Evolutionary conservation across 1,140 invertebrate species (phyloP).

Genomic region (Orius insidiosus): DNA sequence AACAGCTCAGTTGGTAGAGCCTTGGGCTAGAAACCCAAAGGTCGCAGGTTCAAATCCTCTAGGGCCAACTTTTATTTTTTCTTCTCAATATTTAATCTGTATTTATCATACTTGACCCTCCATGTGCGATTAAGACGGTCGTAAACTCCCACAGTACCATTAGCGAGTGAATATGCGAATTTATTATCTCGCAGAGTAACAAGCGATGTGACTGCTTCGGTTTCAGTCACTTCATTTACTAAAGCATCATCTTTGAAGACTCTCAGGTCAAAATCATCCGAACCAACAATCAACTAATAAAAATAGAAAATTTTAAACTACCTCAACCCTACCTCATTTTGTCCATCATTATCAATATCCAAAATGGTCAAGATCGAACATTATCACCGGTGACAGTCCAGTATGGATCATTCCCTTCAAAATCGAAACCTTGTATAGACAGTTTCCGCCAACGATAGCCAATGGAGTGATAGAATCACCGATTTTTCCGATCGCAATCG

Average conservation of each 20-base stretch:
- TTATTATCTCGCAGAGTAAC: slow-evolving; percentile 40
- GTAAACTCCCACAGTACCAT: slow-evolving; percentile 91
- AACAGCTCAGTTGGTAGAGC: too few relatives aligned
- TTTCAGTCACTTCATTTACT: slow-evolving; percentile 72
- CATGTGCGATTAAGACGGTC: slow-evolving; percentile 65
- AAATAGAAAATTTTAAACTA: not conserved
- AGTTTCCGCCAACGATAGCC: slow-evolving; percentile 74
- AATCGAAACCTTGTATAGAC: slow-evolving; percentile 65
- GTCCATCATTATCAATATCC: slow-evolving; percentile 71
- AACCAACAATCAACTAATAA: slow-evolving; percentile 68
- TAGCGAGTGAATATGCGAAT: slow-evolving; percentile 79
- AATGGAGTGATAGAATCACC: slow-evolving; percentile 43
- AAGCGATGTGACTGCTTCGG: slow-evolving; percentile 63
- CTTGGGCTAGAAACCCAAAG: too few relatives aligned
- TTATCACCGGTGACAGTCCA: slow-evolving; percentile 88
- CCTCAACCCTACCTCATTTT: slow-evolving; percentile 55
- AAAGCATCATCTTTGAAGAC: slow-evolving; percentile 73
- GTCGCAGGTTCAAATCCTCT: too few relatives aligned
- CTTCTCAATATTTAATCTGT: too few relatives aligned
- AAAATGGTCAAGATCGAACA: slow-evolving; percentile 62
- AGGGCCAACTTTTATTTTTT: too few relatives aligned
- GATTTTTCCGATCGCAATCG: slow-evolving; percentile 53
- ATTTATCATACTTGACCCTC: slow-evolving; percentile 68
- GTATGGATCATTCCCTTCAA: slow-evolving; percentile 65
- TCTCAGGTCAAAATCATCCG: slow-evolving; percentile 75